Base-by-base conservation (phyloP, 2,888 invertebrate species). In the Netelia virgata region DNA sequence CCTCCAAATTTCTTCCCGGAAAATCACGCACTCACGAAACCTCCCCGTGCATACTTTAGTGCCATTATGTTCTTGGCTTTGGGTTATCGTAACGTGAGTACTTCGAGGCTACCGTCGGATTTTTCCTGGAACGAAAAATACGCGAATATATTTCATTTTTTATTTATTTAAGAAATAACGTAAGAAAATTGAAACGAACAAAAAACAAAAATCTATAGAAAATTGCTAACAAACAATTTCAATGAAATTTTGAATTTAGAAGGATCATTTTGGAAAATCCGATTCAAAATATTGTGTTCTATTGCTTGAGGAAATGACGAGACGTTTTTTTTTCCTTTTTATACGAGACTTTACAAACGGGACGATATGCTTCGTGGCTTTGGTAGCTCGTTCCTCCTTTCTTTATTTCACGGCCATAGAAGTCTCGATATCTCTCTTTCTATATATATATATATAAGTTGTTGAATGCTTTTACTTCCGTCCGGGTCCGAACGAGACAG, bases 1-100 rank as follows among this genome's bases (percentile, higher is more conserved):
- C 91, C 90, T 90, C 87, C 87, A 90, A 91, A 92, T 91, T 89
- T 90, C 87, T 91, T 92, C 90, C 88, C 75, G 86, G 90, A 91
- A 91, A 89, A 88, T 87, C 86, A 61, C 72, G 70, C 74, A 59
- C 79, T 66, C 55, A 57, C 75, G 64, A 66, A 0, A 53, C 55
- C 87, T 69, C 68, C 61, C 53, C 28, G 23, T 72, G 64, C 50
- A 78, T 69, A 53, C 43, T 59, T 11, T n/a, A 47, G 64, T 66
- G n/a, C 57, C 28, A 57, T 53, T 59, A 59, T 20, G 28, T 55
- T 55, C 6, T 10, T 20, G 50, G 14, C 23, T 73, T 36, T 18
- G 10, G 6, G 47, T 66, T 50, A 66, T 55, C 61, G 53, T 74
- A 18, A 41, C 36, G 61, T 23, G 18, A 50, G 14, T 41, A 82